Evolutionary conservation across 1,140 invertebrate genomes (phyloP).

Genomic region (Coenobita brevimanus): DNA sequence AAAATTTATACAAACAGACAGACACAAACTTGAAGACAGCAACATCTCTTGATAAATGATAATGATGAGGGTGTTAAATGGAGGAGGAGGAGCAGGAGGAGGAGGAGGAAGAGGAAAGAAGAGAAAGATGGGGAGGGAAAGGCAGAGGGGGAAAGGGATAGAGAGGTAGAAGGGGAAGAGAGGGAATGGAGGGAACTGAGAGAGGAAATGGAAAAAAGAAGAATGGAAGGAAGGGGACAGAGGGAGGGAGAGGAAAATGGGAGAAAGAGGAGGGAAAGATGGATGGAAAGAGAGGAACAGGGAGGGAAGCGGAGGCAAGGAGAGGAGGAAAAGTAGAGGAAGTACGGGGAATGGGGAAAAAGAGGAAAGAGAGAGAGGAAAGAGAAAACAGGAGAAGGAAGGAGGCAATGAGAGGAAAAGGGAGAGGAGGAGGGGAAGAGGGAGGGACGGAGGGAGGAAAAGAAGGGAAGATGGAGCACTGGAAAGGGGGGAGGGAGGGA

Average conservation of each 20-base stretch:
- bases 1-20: too few relatives aligned
- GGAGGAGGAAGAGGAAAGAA: background rate
- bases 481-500: background rate
- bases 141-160: background rate
- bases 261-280: background rate
- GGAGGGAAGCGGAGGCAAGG: background rate
- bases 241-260: background rate
- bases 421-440: background rate
- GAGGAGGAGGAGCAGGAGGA: background rate
- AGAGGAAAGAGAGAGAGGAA: background rate
- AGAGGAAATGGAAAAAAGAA: background rate
- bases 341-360: background rate
- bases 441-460: too few relatives aligned
- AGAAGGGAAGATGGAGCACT: background rate
- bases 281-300: background rate
- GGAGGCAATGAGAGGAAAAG: background rate
- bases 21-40: too few relatives aligned
- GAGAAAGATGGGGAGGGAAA: background rate
- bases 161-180: background rate
- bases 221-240: background rate
- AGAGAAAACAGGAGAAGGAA: background rate
- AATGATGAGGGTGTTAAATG: too few relatives aligned
- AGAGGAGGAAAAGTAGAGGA: slow-evolving; percentile 6
- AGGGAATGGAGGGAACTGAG: background rate
- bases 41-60: too few relatives aligned